phyloP scores from a whole-genome alignment of 2,113 vertebrate species.

The Oncorhynchus nerka region DNA sequence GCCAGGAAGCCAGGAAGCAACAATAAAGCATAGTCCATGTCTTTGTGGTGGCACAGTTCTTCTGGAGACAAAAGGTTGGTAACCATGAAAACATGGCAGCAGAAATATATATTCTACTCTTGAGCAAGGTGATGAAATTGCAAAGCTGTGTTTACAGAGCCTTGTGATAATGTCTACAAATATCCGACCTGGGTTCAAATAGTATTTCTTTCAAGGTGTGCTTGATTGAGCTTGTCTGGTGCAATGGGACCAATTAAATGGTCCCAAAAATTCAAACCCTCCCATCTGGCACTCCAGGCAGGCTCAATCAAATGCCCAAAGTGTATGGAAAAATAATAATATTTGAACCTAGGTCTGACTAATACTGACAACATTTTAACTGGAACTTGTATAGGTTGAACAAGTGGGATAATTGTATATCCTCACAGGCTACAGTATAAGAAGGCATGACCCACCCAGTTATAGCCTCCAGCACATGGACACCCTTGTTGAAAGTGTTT shows the following conservation, averaged over 20 bases:
- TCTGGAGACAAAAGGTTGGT: background rate
- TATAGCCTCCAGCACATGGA: constrained; percentile 1
- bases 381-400: background rate
- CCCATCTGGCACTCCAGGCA: too few relatives aligned
- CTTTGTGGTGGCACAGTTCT: constrained; percentile 8
- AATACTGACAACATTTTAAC: background rate
- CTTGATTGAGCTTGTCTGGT: too few relatives aligned
- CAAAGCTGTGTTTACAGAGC: background rate
- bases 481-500: constrained; percentile 30
- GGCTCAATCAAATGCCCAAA: too few relatives aligned
- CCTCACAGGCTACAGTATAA: background rate
- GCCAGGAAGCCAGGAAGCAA: constrained; percentile 19
- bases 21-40: constrained; percentile 27
- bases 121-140: background rate
- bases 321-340: too few relatives aligned
- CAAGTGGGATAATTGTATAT: background rate
- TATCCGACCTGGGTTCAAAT: too few relatives aligned
- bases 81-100: background rate
- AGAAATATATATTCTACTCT: background rate
- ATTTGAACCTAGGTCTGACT: too few relatives aligned
- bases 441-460: constrained; percentile 10
- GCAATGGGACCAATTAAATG: too few relatives aligned
- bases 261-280: too few relatives aligned
- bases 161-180: background rate
- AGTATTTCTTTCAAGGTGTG: too few relatives aligned